Evolutionary conservation across 2,113 vertebrate genomes (phyloP), one percentile per base, ranked within the genome.

Genomic region (Egretta garzetta): DNA sequence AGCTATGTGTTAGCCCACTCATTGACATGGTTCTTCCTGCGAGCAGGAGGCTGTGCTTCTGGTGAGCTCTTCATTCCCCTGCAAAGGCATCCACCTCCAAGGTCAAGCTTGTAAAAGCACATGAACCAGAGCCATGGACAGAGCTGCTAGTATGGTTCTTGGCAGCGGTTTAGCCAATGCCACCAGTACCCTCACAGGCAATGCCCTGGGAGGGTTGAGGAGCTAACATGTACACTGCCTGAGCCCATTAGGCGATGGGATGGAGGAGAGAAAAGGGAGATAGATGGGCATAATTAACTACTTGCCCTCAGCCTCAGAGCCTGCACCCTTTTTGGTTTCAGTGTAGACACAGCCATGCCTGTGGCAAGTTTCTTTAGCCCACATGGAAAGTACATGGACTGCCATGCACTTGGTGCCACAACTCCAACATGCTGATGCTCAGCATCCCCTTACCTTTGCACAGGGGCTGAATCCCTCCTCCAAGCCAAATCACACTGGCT

Each of bases 351-450:
- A 64, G 8, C 16, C 17, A 28, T 14, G 7, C 3, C 39, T 18
- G 2, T 11, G 23, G 21, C 20, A 70, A 73, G 8, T 27, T 73
- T 60, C 35, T 67, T 64, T 39, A 43, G n/a, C 28, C 14, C 39
- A 19, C 12, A 2, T 5, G 41, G 49, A 63, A 76, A 50, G 3
- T 9, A 2, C 0, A 22, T 3, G 7, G n/a, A 33, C 14, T n/a
- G 10, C 32, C 49, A n/a, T 6, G 18, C 7, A 6, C 19, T 45
- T 10, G 12, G 23, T 63, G 47, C 26, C 60, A 55, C 56, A 56
- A 22, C 2, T 58, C 60, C 49, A 43, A 43, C 4, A 0, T 19
- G 10, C 8, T 19, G 24, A 23, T 66, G 24, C 22, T 86, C 33
- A 64, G 20, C 20, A 73, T 16, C 52, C 3, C 83, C 62, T 33